Percentiles rank a stretch among this genome's conserved stretches.
phyloP scores from a whole-genome alignment of 2,888 invertebrate species.

The Chrysomela aeneicollis region DNA sequence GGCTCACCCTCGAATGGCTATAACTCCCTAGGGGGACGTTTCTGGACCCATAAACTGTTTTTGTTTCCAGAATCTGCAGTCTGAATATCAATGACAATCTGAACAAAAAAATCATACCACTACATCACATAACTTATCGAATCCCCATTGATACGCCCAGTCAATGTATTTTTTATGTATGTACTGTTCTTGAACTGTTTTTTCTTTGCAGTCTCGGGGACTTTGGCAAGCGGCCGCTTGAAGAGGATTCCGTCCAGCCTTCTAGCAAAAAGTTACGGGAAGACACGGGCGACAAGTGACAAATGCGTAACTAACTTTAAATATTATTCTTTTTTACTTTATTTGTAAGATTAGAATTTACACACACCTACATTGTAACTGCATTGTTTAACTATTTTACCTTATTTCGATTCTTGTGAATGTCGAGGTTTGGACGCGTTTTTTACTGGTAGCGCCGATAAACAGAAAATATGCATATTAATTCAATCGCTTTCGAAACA shows the following conservation, averaged over 20 bases:
- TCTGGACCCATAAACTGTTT: no score
- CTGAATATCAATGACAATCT: no score
- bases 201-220: constrained; percentile 50
- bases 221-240: constrained; percentile 55
- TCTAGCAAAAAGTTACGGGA: constrained; percentile 65
- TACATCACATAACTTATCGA: no score
- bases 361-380: constrained; percentile 43
- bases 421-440: background rate
- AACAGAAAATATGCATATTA: constrained; percentile 1
- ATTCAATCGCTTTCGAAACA: background rate
- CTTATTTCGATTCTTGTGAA: background rate
- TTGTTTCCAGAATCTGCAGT: no score
- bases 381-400: constrained; percentile 33
- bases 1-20: no score
- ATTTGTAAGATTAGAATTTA: constrained; percentile 48
- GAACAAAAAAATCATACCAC: no score
- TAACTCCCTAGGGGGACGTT: no score
- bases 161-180: no score
- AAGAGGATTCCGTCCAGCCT: constrained; percentile 61
- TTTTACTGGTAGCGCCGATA: background rate
- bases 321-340: constrained; percentile 43
- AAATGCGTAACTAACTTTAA: constrained; percentile 54
- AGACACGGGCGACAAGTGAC: constrained; percentile 64
- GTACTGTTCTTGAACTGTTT: constrained; percentile 46
- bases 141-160: no score